Conservation (phyloP, 2,888 invertebrate species). For the Drosophila pegasa region DNA sequence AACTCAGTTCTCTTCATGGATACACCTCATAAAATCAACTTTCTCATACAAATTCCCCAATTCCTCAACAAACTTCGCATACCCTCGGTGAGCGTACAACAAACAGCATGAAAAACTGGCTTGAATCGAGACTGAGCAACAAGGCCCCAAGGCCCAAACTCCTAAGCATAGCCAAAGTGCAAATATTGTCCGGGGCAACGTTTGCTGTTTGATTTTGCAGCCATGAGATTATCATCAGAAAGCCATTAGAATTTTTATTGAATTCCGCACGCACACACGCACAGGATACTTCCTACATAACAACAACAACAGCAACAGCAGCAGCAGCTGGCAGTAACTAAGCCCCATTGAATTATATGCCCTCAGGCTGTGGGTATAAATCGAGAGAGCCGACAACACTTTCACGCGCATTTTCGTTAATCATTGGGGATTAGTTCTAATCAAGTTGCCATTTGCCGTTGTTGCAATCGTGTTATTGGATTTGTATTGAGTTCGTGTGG, state of each 20-base stretch:
- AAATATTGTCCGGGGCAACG: constrained; percentile 59
- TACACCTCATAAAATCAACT: too few relatives aligned
- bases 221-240: constrained; percentile 81
- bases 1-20: too few relatives aligned
- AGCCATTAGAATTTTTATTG: constrained; percentile 82
- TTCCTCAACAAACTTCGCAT: neutral
- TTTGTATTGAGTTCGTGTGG: constrained; percentile 69
- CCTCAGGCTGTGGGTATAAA: constrained; percentile 48
- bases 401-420: constrained; percentile 76
- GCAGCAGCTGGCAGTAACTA: constrained; percentile 37
- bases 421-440: constrained; percentile 74
- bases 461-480: constrained; percentile 67
- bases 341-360: constrained; percentile 67
- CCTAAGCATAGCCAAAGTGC: constrained; percentile 41
- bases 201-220: constrained; percentile 76
- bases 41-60: too few relatives aligned
- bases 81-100: neutral
- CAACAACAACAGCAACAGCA: constrained; percentile 28
- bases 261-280: constrained; percentile 74
- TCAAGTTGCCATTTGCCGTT: constrained; percentile 58
- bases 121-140: constrained; percentile 29
- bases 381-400: constrained; percentile 59
- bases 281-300: constrained; percentile 34
- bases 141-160: constrained; percentile 45
- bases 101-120: constrained; percentile 21